A percentile compares a stretch with the other conserved stretches of the same genome.
These are phyloP conservation scores for Drosophila recens DNA, from an alignment of 2,888 invertebrate genomes.

Conservation along the genomic window DNA sequence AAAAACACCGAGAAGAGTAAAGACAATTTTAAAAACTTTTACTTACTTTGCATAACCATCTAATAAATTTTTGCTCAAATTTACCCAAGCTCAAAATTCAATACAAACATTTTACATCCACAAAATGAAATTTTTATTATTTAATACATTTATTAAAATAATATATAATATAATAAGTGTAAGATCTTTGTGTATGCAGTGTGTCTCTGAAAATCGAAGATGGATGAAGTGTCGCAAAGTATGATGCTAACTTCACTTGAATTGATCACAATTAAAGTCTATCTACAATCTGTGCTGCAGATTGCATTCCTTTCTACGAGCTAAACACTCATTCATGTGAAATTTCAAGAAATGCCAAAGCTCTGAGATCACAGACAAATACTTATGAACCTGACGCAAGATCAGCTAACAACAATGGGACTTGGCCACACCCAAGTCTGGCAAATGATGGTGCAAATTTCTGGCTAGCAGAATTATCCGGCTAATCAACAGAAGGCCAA, in stretches of 20 bases:
- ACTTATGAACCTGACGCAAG: constrained; percentile 34
- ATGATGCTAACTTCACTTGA: neutral
- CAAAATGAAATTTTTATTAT: too few relatives aligned
- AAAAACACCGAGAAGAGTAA: too few relatives aligned
- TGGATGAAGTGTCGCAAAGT: constrained; percentile 2
- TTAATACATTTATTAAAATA: too few relatives aligned
- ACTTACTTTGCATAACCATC: too few relatives aligned
- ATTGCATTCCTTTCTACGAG: constrained; percentile 9
- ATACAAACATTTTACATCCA: too few relatives aligned
- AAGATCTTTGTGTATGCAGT: neutral
- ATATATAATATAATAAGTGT: neutral
- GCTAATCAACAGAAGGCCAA: constrained; percentile 66
- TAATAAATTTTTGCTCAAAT: too few relatives aligned
- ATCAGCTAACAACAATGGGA: constrained; percentile 60
- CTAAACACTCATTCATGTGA: constrained; percentile 13
- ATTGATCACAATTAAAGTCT: constrained; percentile 15
- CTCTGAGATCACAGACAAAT: constrained; percentile 41
- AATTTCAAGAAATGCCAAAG: constrained; percentile 36
- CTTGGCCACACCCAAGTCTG: constrained; percentile 63
- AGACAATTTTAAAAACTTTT: too few relatives aligned
- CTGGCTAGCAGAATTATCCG: constrained; percentile 63
- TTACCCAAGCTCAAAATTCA: too few relatives aligned
- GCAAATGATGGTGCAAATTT: constrained; percentile 61
- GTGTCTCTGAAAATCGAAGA: neutral
- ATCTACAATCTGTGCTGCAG: constrained; percentile 10